Conservation (phyloP, 1,140 invertebrate species). For the Lepidurus couesii region DNA sequence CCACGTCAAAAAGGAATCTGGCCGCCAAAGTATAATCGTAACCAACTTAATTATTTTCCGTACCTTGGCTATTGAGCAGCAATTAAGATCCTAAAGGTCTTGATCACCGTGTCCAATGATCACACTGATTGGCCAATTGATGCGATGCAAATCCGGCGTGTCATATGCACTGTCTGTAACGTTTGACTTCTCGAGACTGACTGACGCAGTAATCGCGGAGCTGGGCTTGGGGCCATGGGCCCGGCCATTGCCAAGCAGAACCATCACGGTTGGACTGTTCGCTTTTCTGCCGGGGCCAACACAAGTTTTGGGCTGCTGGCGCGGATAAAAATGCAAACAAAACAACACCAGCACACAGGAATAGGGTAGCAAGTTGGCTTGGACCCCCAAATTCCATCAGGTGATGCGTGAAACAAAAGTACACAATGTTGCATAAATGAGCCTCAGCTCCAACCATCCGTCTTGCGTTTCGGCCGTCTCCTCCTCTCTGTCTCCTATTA, state of each 20-base stretch:
- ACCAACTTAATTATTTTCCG: not conserved
- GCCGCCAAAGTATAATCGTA: not conserved
- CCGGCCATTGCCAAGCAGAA: not conserved
- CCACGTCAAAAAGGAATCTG: not conserved
- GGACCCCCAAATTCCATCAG: not conserved
- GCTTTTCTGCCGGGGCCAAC: not conserved
- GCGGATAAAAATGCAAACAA: no score
- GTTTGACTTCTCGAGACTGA: constrained; percentile 12
- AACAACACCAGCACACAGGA: no score
- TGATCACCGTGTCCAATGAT: constrained; percentile 10
- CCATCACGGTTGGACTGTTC: not conserved
- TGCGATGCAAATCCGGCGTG: constrained; percentile 1
- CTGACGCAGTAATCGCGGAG: not conserved
- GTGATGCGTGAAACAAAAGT: constrained; percentile 8
- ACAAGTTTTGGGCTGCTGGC: not conserved
- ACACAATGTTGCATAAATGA: constrained; percentile 22
- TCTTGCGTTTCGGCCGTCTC: constrained; percentile 2
- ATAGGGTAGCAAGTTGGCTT: no score
- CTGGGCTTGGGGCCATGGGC: not conserved
- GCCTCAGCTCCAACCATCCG: not conserved
- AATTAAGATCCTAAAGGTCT: constrained; percentile 14
- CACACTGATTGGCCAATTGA: constrained; percentile 9
- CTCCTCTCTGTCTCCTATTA: not conserved
- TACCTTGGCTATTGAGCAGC: not conserved
- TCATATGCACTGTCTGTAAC: not conserved